Conservation (phyloP, 2,888 invertebrate genomes). For the Megaustenia siamemsis region DNA sequence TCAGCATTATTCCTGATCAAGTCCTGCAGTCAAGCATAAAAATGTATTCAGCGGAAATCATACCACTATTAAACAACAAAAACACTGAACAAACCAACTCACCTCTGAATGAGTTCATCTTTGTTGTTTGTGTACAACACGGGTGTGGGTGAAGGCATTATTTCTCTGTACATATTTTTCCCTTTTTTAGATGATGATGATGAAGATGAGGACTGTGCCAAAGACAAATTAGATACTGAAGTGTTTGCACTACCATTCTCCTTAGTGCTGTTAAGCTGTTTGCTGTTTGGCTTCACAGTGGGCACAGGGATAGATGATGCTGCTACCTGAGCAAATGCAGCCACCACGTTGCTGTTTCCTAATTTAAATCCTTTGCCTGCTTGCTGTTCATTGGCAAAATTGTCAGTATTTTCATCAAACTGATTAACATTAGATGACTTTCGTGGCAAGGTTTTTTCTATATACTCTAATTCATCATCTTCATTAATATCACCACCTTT, state of each 20-base stretch:
- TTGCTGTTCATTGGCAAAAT: slow-evolving; percentile 74
- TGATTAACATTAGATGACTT: slow-evolving; percentile 74
- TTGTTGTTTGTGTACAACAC: slow-evolving; percentile 72
- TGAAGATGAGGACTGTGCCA: slow-evolving; percentile 37
- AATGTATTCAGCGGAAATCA: too few relatives aligned
- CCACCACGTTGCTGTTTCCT: slow-evolving; percentile 64
- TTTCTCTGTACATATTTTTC: slow-evolving; percentile 54
- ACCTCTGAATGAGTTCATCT: slow-evolving; percentile 76
- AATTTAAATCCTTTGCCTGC: slow-evolving; percentile 69
- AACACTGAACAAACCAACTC: slow-evolving; percentile 45
- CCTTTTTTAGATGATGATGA: slow-evolving; percentile 53
- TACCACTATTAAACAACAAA: not conserved
- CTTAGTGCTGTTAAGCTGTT: slow-evolving; percentile 73
- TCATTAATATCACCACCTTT: slow-evolving; percentile 67
- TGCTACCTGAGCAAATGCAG: slow-evolving; percentile 50
- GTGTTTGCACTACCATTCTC: slow-evolving; percentile 57
- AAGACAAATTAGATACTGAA: slow-evolving; percentile 38
- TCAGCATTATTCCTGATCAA: too few relatives aligned
- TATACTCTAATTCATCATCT: slow-evolving; percentile 75
- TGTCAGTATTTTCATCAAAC: slow-evolving; percentile 74
- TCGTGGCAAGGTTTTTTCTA: slow-evolving; percentile 75
- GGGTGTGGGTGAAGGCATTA: slow-evolving; percentile 51
- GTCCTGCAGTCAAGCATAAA: too few relatives aligned
- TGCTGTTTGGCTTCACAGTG: slow-evolving; percentile 67
- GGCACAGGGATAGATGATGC: slow-evolving; percentile 47